Evolutionary conservation across 2,797 vertebrate genomes (phyloP).

Genomic region (Pangasius djambal): DNA sequence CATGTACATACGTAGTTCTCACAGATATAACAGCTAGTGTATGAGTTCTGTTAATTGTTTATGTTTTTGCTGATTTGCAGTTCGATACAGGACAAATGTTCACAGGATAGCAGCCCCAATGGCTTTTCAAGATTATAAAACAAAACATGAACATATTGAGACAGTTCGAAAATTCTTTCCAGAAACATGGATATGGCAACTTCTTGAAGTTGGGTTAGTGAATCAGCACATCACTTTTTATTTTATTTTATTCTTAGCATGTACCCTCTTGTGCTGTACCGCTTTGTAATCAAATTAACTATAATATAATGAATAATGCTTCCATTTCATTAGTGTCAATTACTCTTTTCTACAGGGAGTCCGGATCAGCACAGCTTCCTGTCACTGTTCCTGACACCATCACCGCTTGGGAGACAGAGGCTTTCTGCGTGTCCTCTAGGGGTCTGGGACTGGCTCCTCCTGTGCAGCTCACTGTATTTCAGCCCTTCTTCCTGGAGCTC

Average conservation of each 20-base stretch:
- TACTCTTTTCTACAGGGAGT: constrained; percentile 59
- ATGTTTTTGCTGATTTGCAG: neutral
- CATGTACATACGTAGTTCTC: neutral
- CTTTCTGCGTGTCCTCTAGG: constrained; percentile 70
- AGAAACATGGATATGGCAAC: constrained; percentile 77
- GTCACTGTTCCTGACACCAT: constrained; percentile 75
- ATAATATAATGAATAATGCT: neutral
- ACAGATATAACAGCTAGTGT: neutral
- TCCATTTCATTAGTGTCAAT: neutral
- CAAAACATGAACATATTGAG: neutral
- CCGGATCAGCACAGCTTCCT: constrained; percentile 61
- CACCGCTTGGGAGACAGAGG: constrained; percentile 76
- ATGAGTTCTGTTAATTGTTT: neutral
- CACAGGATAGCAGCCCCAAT: rapidly evolving
- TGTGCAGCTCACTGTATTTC: constrained; percentile 66
- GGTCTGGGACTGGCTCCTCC: constrained; percentile 58
- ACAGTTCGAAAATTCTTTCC: constrained; percentile 67
- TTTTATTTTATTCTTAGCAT: neutral
- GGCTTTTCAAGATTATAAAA: neutral
- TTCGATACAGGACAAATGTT: neutral
- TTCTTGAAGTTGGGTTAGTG: constrained; percentile 72
- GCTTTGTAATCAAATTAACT: neutral
- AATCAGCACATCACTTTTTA: neutral
- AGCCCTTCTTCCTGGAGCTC: constrained; percentile 74
- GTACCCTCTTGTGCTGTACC: neutral